phyloP scores from a whole-genome alignment of 2,888 invertebrate genomes.

The Cephus spinipes region DNA sequence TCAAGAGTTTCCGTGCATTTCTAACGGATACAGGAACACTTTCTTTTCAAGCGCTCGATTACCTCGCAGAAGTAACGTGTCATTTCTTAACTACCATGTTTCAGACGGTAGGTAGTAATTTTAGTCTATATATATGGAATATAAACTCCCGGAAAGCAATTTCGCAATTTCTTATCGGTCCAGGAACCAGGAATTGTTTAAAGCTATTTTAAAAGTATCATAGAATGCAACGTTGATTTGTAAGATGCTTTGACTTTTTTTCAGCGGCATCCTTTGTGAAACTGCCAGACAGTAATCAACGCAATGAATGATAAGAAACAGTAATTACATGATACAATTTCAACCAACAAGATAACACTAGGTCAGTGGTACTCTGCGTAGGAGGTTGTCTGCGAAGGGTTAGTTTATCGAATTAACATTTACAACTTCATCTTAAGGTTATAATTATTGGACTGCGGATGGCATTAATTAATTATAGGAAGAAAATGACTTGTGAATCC shows the following conservation, averaged over 20 bases:
- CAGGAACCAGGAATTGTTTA: constrained; percentile 12
- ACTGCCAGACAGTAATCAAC: constrained; percentile 38
- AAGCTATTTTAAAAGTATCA: not conserved
- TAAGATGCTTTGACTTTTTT: constrained; percentile 18
- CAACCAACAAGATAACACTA: constrained; percentile 30
- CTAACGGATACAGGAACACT: not conserved
- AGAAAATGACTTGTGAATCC: not conserved
- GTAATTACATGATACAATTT: constrained; percentile 40
- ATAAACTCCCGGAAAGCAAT: not conserved
- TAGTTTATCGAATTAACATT: not conserved
- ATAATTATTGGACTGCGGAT: not conserved
- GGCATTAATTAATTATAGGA: not conserved
- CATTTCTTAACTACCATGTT: not conserved
- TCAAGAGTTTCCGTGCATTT: not conserved
- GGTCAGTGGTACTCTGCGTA: constrained; percentile 15
- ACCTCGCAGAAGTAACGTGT: not conserved
- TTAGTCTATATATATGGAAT: not conserved
- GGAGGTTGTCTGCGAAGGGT: not conserved
- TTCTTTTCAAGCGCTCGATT: not conserved
- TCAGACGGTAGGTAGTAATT: not conserved
- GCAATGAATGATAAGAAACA: constrained; percentile 50
- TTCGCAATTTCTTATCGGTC: constrained; percentile 16
- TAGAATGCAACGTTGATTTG: not conserved
- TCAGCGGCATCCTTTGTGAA: constrained; percentile 38
- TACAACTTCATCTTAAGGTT: not conserved